These are phyloP conservation scores for Drosophila nigrodunni DNA, from an alignment of 1,140 invertebrate species.

Conservation along the genomic window DNA sequence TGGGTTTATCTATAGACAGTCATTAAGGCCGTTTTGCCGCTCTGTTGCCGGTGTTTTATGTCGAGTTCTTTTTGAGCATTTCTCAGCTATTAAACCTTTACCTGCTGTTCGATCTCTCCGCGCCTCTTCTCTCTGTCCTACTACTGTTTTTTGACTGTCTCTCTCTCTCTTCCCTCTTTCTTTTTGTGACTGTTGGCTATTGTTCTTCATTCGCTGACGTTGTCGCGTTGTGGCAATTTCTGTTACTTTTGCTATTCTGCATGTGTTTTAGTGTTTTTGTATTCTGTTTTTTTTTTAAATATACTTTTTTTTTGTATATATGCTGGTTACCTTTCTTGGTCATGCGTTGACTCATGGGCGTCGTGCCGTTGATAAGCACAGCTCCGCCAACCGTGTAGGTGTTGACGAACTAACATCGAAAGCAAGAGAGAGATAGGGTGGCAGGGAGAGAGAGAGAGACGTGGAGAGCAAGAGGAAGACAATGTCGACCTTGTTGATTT, in stretches of 20 bases:
- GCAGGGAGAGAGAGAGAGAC: background rate
- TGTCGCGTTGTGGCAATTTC: slow-evolving; percentile 46
- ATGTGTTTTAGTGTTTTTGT: slow-evolving; percentile 10
- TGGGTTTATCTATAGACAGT: slow-evolving; percentile 41
- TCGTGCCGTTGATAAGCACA: slow-evolving; percentile 66
- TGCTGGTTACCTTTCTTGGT: slow-evolving; percentile 73
- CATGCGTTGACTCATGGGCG: slow-evolving; percentile 74
- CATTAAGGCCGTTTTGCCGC: slow-evolving; percentile 66
- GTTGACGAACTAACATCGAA: slow-evolving; percentile 28
- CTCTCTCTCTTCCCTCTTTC: slow-evolving; percentile 41
- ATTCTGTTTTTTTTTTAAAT: background rate
- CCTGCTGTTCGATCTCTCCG: slow-evolving; percentile 19
- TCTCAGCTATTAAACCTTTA: slow-evolving; percentile 52
- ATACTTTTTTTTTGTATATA: slow-evolving; percentile 56
- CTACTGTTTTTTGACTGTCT: background rate
- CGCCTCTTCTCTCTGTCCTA: slow-evolving; percentile 23
- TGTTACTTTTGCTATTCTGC: slow-evolving; percentile 54
- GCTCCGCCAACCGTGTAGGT: slow-evolving; percentile 48
- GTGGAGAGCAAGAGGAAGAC: background rate
- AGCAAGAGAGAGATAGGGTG: background rate
- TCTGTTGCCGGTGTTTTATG: slow-evolving; percentile 66
- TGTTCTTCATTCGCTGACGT: slow-evolving; percentile 60
- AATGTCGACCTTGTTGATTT: slow-evolving; percentile 39
- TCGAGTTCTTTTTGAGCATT: slow-evolving; percentile 36
- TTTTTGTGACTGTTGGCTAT: slow-evolving; percentile 47